Base-by-base conservation (phyloP, 2,888 invertebrate genomes). In the Cheilosia vernalis region DNA sequence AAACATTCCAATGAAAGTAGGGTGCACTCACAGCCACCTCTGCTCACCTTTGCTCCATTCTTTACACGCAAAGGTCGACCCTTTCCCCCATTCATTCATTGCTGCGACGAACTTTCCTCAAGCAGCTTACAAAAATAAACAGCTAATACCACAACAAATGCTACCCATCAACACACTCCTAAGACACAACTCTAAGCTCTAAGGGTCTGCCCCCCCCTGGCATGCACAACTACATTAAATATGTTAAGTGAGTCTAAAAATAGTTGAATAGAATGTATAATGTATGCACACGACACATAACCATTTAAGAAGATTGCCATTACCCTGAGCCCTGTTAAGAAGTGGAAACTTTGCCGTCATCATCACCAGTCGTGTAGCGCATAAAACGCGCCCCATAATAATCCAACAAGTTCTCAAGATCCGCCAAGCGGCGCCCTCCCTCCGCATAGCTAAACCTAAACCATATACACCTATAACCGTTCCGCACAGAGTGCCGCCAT, bases 261-360 rank as follows among this genome's bases (percentile, higher is more conserved):
- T 72, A 27, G 47, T 47, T 9, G 10, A 21, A 21, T 13, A 21
- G 13, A 47, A 47, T 19, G n/a, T 17, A 4, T 27, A 42, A 17
- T 17, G 6, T 44, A 74, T 77, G 77, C 66, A 77, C 82, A 77
- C 77, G 82, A 77, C 82, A 82, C 55, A 64, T 58, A 77, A 77
- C 60, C 47, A 72, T 77, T 82, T 61, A 60, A 17, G 70, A 77
- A 66, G 77, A 77, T 67, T 66, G 42, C 53, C 69, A 70, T 82
- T 77, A 70, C 60, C 56, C 53, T 66, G 60, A 79, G 64, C 33
- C 37, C 58, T 72, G 42, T 63, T 47, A 40, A 19, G 19, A 7
- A 66, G 51, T 15, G 55, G 19, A 66, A 66, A 53, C 53, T 40
- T 66, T 66, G 24, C 27, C 53, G 40, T n/a, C 42, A n/a, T n/a